Evolutionary conservation across 2,113 vertebrate species (phyloP), one percentile per base, ranked within the genome.

Genomic region (Sitta europaea): DNA sequence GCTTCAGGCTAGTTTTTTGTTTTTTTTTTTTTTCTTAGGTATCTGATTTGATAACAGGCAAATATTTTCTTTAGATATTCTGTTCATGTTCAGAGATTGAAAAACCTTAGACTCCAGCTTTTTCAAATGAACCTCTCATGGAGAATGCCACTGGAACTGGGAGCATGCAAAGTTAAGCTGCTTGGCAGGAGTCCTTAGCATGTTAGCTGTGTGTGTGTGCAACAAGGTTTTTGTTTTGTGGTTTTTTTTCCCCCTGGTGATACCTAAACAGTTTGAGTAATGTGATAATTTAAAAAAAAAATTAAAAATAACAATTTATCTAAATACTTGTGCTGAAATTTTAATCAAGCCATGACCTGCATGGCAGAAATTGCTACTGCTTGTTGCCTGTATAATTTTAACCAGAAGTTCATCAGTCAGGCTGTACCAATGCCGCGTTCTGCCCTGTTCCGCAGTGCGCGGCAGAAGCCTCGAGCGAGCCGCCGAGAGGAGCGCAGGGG

Each of bases 401-500:
- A 59, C 22, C 11, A 23, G 9, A 23, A 79, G 27, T 20, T 2
- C 16, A 47, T 54, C 4, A 28, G 12, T 38, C n/a, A 40, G 55
- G 19, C 18, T 45, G 18, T 38, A 5, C 24, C 36, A 61, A 15
- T 29, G 29, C 22, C 13, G 45, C 9, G 3, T 25, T 36, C 1
- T 5, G 15, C 9, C 36, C 57, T 61, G 4, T 63, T 31, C 67
- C 88, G 45, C 91, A 99, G 98, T 42, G 98, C 98, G 6, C 98
- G 98, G 9, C 98, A 98, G 90, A 98, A 98, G 65, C 97, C 98
- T 23, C 96, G 97, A 74, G 59, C 92, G 21, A 99, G 98, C 63
- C 85, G 94, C 42, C 96, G 97, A 77, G 99, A 99, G 2, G 99
- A 99, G 22, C 98, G 98, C 9, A 98, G 98, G 61, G 98, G 86